phyloP scores from a whole-genome alignment of 2,888 invertebrate species.

The Peribatodes rhomboidaria region DNA sequence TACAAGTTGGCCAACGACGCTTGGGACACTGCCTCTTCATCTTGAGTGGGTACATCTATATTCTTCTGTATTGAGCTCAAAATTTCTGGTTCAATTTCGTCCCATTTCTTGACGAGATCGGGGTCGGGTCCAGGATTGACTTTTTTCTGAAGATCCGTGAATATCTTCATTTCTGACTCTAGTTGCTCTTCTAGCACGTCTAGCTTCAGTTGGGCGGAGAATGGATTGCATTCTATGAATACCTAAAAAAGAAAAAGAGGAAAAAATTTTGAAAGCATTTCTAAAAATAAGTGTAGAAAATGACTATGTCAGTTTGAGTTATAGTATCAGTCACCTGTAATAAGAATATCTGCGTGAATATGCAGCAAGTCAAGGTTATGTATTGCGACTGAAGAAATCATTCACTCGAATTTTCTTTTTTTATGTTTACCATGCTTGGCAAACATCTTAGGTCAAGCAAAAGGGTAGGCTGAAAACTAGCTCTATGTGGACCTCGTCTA shows the following conservation, averaged over 20 bases:
- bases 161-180: slow-evolving; percentile 86
- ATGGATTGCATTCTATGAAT: slow-evolving; percentile 95
- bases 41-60: slow-evolving; percentile 77
- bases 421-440: no score
- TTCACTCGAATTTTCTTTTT: no score
- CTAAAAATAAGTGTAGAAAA: no score
- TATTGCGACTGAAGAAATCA: no score
- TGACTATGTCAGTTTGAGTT: no score
- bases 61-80: slow-evolving; percentile 81
- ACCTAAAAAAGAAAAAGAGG: slow-evolving; percentile 69
- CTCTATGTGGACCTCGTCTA: no score
- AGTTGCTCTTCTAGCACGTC: slow-evolving; percentile 87
- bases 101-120: slow-evolving; percentile 82
- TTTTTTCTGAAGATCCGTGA: slow-evolving; percentile 87
- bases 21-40: slow-evolving; percentile 79
- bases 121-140: slow-evolving; percentile 78
- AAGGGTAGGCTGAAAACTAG: no score
- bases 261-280: slow-evolving; percentile 5
- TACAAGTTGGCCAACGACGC: slow-evolving; percentile 77
- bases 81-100: slow-evolving; percentile 81
- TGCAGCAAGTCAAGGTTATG: no score
- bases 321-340: no score
- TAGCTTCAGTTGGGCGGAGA: slow-evolving; percentile 89
- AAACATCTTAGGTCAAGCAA: no score
- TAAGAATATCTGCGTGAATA: no score